These are phyloP conservation scores for Cebus imitator DNA, from an alignment of 2,113 vertebrate species.

Conservation along the genomic window DNA sequence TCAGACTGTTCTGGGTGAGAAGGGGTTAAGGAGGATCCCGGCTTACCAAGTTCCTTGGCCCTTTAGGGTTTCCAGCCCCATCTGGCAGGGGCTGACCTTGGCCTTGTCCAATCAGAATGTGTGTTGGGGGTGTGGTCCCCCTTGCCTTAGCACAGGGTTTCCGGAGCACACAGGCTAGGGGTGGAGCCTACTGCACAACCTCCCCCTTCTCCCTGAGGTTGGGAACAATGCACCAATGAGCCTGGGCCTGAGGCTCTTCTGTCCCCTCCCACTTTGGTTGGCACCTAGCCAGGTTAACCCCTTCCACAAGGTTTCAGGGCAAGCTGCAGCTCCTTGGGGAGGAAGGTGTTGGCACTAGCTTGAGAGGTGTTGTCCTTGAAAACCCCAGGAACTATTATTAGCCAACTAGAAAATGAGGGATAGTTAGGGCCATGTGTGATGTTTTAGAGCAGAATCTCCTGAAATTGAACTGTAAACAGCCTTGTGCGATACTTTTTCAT, in stretches of 20 bases:
- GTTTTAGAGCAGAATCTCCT: not conserved
- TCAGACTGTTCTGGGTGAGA: not conserved
- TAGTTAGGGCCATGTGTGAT: not conserved
- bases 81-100: constrained; percentile 87
- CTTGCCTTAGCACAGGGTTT: constrained; percentile 83
- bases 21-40: constrained; percentile 64
- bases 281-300: constrained; percentile 64
- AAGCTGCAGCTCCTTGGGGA: constrained; percentile 23
- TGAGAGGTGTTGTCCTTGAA: constrained; percentile 31
- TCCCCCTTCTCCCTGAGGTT: not conserved
- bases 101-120: constrained; percentile 82
- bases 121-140: constrained; percentile 66
- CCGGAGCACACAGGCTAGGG: constrained; percentile 84
- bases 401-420: not conserved
- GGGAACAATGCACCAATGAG: constrained; percentile 69
- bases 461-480: not conserved
- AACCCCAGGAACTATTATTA: not conserved
- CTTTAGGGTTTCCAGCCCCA: constrained; percentile 88
- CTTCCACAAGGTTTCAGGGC: constrained; percentile 30
- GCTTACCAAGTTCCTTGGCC: constrained; percentile 62
- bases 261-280: constrained; percentile 41
- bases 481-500: not conserved
- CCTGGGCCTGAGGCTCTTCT: constrained; percentile 18
- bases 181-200: constrained; percentile 78
- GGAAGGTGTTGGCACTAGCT: constrained; percentile 20